A percentile compares a stretch with the other conserved stretches of the same genome.
Conservation (phyloP, 2,888 invertebrate genomes). For the Apotomis betuletana region DNA sequence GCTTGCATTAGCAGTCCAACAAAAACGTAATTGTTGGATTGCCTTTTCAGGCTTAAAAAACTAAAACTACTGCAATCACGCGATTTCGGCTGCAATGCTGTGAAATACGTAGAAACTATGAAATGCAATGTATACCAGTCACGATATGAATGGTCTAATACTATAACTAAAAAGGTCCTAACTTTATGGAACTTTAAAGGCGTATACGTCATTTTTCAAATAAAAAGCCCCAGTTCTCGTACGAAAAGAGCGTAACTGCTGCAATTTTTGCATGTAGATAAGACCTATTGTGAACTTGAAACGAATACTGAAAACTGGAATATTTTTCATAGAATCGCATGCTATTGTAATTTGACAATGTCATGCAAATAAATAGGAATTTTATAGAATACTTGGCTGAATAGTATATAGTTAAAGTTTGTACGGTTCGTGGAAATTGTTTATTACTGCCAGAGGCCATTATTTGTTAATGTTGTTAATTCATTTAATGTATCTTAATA, state of each 20-base stretch:
- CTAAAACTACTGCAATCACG: conserved; percentile 30
- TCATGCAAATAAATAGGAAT: conserved; percentile 18
- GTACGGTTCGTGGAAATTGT: neutral
- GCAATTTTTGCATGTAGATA: neutral
- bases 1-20: neutral
- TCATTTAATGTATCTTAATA: no score
- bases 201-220: neutral
- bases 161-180: neutral
- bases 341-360: conserved; percentile 10
- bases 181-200: neutral
- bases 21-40: neutral
- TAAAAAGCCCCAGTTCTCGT: neutral
- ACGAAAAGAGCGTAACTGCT: neutral
- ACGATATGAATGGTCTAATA: neutral
- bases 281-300: neutral
- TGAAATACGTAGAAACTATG: conserved; percentile 17
- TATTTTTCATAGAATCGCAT: conserved; percentile 13
- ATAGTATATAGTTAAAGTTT: no score
- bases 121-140: conserved; percentile 17
- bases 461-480: no score
- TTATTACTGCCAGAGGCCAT: no score
- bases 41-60: neutral
- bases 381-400: neutral
- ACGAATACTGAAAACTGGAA: conserved; percentile 5
- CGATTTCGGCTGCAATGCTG: conserved; percentile 40